Evolutionary conservation across 2,888 invertebrate genomes (phyloP).

Genomic region (Tenthredo notha): DNA sequence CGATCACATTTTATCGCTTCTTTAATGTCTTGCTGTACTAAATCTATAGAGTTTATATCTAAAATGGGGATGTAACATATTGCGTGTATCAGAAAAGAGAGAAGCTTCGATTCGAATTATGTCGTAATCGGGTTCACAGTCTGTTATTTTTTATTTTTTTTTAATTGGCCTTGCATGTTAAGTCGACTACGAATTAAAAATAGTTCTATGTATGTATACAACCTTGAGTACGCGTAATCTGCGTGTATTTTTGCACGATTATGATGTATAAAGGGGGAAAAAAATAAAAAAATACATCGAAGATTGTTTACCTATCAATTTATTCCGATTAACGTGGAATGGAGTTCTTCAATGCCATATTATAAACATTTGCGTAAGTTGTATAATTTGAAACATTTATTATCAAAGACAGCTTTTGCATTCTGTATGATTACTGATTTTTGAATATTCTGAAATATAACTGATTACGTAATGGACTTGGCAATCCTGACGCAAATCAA

Average conservation of each 20-base stretch:
- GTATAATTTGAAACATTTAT: not conserved
- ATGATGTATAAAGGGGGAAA: not conserved
- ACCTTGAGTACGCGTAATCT: constrained; percentile 21
- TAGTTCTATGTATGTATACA: not conserved
- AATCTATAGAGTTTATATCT: not conserved
- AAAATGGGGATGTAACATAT: not conserved
- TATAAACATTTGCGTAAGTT: not conserved
- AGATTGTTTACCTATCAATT: not conserved
- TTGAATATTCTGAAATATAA: not conserved
- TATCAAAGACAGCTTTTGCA: too few species aligned
- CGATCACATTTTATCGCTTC: constrained; percentile 8
- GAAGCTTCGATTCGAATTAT: not conserved
- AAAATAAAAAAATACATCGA: not conserved
- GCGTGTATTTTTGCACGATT: not conserved
- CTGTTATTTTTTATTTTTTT: not conserved
- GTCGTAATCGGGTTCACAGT: not conserved
- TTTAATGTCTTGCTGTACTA: not conserved
- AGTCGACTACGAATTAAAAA: constrained; percentile 24
- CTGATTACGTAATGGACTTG: not conserved
- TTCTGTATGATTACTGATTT: too few species aligned
- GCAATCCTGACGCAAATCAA: not conserved
- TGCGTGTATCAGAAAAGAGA: not conserved
- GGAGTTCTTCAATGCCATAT: not conserved
- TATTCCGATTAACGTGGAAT: not conserved
- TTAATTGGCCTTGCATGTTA: not conserved